Conservation (phyloP, 2,797 vertebrate species). For the Karalla daura region DNA sequence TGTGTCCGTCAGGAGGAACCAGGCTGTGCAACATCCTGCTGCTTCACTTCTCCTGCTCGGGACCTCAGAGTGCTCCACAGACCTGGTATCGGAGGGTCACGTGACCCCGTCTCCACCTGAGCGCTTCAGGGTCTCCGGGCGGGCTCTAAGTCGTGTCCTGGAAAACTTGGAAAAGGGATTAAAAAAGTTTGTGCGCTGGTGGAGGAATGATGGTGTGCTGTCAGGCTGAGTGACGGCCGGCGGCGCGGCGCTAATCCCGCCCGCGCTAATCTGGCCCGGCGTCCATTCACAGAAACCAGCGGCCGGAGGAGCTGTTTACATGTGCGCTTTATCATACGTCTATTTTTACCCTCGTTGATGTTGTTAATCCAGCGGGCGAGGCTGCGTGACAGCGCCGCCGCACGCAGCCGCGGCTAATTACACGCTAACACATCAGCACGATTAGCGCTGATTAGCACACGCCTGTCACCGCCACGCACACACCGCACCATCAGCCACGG, state of each 20-base stretch:
- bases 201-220: slow-evolving; percentile 19
- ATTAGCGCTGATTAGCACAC: slow-evolving; percentile 40
- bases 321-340: slow-evolving; percentile 41
- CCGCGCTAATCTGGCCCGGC: slow-evolving; percentile 22
- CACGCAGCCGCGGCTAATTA: no score
- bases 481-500: slow-evolving; percentile 14
- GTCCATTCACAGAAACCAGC: slow-evolving; percentile 28
- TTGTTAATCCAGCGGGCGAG: slow-evolving; percentile 44
- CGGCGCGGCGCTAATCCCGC: slow-evolving; percentile 48
- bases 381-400: slow-evolving; percentile 38
- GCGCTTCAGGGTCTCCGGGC: slow-evolving; percentile 21
- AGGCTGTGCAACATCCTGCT: no score
- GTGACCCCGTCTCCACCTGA: neutral
- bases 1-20: no score
- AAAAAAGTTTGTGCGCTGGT: slow-evolving; percentile 32
- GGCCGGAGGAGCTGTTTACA: slow-evolving; percentile 35
- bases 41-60: no score
- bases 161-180: slow-evolving; percentile 51
- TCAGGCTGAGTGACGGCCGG: slow-evolving; percentile 51
- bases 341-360: slow-evolving; percentile 58
- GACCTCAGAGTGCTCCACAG: no score
- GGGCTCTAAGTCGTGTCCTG: slow-evolving; percentile 25
- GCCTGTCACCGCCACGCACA: neutral
- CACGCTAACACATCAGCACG: no score
- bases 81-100: no score